These are phyloP conservation scores for Pocillopora verrucosa DNA, from an alignment of 64 coral and sea anemone genomes.

Conservation along the genomic window DNA sequence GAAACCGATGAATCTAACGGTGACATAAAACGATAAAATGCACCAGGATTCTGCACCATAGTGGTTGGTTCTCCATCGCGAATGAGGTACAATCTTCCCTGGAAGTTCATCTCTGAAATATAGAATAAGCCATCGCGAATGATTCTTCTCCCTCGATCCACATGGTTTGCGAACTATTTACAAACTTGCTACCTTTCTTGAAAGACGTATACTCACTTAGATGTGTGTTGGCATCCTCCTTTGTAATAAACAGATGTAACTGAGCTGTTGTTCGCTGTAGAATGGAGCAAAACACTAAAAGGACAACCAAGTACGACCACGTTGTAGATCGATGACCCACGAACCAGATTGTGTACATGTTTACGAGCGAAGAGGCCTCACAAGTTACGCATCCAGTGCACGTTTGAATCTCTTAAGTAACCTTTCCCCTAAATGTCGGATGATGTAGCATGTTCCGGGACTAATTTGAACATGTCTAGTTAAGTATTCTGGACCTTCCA, in stretches of 20 bases:
- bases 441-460: slow-evolving; percentile 18
- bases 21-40: slow-evolving; percentile 39
- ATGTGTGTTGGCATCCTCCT: slow-evolving; percentile 29
- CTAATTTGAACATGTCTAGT: slow-evolving; percentile 34
- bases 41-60: slow-evolving; percentile 13
- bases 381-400: neutral
- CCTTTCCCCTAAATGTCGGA: slow-evolving; percentile 1
- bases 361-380: neutral
- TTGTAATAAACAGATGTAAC: slow-evolving; percentile 14
- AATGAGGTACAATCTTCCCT: slow-evolving; percentile 28
- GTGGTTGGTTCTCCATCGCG: slow-evolving; percentile 6
- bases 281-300: slow-evolving; percentile 29
- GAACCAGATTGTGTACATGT: neutral
- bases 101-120: slow-evolving; percentile 44
- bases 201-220: slow-evolving; percentile 31
- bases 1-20: slow-evolving; percentile 10
- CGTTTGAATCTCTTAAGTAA: neutral
- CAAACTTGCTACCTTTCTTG: neutral
- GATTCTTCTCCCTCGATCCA: slow-evolving; percentile 7
- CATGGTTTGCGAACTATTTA: slow-evolving; percentile 31
- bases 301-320: slow-evolving; percentile 25
- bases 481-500: neutral
- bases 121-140: slow-evolving; percentile 29
- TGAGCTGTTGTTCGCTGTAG: slow-evolving; percentile 12
- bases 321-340: slow-evolving; percentile 13